A percentile compares a stretch with the other conserved stretches of the same genome.
Conservation (phyloP, 1,140 invertebrate species). For the Oedothorax gibbosus region DNA sequence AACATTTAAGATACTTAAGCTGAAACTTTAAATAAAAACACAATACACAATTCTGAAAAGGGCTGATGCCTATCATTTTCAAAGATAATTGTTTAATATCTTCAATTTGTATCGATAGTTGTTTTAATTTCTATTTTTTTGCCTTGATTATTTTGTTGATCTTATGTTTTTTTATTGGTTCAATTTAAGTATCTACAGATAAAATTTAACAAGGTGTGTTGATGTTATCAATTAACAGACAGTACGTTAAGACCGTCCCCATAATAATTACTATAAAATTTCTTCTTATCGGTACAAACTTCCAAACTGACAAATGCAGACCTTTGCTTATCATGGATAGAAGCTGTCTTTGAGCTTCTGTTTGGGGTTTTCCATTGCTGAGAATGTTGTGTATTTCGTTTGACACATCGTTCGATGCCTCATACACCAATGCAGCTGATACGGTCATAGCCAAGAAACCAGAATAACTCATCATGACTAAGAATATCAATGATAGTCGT, state of each 20-base stretch:
- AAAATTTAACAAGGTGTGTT: no score
- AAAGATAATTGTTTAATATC: no score
- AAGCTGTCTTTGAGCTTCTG: neutral
- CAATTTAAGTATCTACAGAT: no score
- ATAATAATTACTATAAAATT: neutral
- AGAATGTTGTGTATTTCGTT: neutral
- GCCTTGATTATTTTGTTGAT: no score
- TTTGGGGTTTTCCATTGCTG: neutral
- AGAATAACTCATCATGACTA: neutral
- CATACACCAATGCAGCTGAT: neutral
- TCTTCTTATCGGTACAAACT: neutral
- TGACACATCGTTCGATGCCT: neutral
- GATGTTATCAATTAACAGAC: neutral
- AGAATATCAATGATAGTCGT: neutral
- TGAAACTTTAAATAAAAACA: no score
- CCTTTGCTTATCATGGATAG: neutral
- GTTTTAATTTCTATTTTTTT: no score
- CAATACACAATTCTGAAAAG: no score
- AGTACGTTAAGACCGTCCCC: neutral
- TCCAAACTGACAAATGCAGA: neutral
- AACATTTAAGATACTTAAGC: no score
- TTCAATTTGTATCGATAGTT: no score
- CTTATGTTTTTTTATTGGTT: no score
- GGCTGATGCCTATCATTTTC: no score
- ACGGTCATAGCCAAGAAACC: neutral